Evolutionary conservation across 2,797 vertebrate species (phyloP).

Genomic region (Fringilla coelebs): DNA sequence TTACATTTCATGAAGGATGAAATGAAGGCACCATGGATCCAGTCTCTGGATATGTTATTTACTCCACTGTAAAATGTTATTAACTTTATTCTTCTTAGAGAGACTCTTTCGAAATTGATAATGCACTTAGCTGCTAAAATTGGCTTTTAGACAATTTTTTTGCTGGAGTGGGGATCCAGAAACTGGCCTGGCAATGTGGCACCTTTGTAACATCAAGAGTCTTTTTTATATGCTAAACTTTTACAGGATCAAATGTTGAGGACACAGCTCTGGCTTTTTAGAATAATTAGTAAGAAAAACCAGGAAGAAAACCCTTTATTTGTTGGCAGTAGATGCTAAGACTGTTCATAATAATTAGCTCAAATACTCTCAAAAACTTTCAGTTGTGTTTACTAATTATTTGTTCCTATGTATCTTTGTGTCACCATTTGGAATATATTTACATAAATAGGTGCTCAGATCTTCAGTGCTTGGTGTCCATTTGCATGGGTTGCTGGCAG

Average conservation of each 20-base stretch:
- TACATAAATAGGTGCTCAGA: background rate
- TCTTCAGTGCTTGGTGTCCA: background rate
- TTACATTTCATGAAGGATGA: background rate
- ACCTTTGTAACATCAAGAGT: background rate
- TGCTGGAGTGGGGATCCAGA: background rate
- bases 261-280: background rate
- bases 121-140: background rate
- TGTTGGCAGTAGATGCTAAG: background rate
- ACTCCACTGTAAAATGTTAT: background rate
- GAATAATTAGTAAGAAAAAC: background rate
- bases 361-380: background rate
- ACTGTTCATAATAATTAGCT: background rate
- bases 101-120: background rate
- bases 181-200: background rate
- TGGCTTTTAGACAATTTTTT: background rate
- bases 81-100: background rate
- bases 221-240: background rate
- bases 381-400: background rate
- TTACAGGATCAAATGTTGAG: background rate
- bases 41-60: background rate
- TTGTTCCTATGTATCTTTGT: background rate
- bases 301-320: background rate
- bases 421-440: background rate
- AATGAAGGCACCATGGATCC: background rate
- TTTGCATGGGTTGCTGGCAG: constrained; percentile 18